These are phyloP conservation scores for Pelecanoides urinatrix DNA, from an alignment of 2,113 vertebrate genomes.

Conservation along the genomic window DNA sequence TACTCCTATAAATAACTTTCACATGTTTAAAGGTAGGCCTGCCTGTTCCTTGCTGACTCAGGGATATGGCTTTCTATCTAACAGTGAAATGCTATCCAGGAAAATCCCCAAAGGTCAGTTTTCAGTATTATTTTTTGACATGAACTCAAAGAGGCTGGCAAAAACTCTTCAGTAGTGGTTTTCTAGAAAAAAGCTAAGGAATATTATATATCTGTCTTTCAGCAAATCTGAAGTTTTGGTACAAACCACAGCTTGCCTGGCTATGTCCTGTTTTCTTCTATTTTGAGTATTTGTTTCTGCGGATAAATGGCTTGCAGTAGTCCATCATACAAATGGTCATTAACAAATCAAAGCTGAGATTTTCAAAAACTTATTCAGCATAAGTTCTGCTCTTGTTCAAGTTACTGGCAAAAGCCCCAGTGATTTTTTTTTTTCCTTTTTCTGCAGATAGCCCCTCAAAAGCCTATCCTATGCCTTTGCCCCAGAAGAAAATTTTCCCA, in stretches of 20 bases:
- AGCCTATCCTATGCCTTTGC: neutral
- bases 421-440: neutral
- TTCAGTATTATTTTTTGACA: conserved; percentile 24
- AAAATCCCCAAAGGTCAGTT: conserved; percentile 40
- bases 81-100: conserved; percentile 18
- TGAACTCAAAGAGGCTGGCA: neutral
- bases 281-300: conserved; percentile 25
- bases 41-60: neutral
- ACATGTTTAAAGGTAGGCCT: conserved; percentile 16
- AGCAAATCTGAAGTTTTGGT: conserved; percentile 40
- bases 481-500: neutral
- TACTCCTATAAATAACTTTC: conserved; percentile 18
- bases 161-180: conserved; percentile 32
- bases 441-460: neutral
- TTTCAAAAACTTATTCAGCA: neutral
- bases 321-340: neutral
- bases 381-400: neutral
- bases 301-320: conserved; percentile 16
- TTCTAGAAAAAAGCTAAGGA: neutral
- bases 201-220: conserved; percentile 45
- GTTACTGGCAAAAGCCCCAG: neutral
- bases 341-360: conserved; percentile 32
- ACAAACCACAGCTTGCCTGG: conserved; percentile 29
- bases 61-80: neutral
- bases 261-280: conserved; percentile 24